Base-by-base conservation (phyloP, 1,140 invertebrate genomes). In the Kradibia gibbosae region DNA sequence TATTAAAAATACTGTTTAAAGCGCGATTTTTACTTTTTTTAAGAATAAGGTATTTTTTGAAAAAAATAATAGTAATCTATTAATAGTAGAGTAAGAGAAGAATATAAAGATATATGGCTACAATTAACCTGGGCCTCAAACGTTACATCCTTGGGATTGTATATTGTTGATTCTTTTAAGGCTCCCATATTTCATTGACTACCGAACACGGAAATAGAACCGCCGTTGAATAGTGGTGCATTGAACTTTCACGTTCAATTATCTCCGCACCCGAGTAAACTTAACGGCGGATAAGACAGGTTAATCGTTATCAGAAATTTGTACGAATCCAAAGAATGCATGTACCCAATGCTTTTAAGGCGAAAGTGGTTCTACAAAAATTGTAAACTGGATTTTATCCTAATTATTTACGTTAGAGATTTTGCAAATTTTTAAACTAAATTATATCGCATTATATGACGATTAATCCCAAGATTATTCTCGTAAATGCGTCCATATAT, bases 211-310 rank as follows among this genome's bases (percentile, higher is more conserved):
- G 25, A 53, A 67, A 39, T 34, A 48, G 28, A 53, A 62, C 60
- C 22, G 31, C 5, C 55, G 11, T 34, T 20, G n/a, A n/a, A n/a
- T n/a, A n/a, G n/a, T n/a, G n/a, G n/a, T n/a, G n/a, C n/a, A n/a
- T n/a, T n/a, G 55, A 78, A 78, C 42, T 78, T 76, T 76, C 74
- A 62, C 74, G 42, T 4, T 8, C 39, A 7, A 65, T 77, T 77
- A 77, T 77, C 60, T 28, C 10, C n/a, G 3, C 0, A 15, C 0
- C 39, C 34, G 3, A 13, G n/a, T 4, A 76, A 36, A 10, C n/a
- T 11, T 28, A 10, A 3, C 22, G 34, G 31, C 2, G 1, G 31
- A 67, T 39, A 67, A 39, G 20, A 3, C 7, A 8, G 62, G n/a
- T 31, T 34, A 77, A 77, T 45, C 11, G 22, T 65, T 39, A 77